Percentiles rank a stretch among this genome's conserved stretches.
Conservation (phyloP, 1,140 invertebrate genomes). For the Tachypleus tridentatus region DNA sequence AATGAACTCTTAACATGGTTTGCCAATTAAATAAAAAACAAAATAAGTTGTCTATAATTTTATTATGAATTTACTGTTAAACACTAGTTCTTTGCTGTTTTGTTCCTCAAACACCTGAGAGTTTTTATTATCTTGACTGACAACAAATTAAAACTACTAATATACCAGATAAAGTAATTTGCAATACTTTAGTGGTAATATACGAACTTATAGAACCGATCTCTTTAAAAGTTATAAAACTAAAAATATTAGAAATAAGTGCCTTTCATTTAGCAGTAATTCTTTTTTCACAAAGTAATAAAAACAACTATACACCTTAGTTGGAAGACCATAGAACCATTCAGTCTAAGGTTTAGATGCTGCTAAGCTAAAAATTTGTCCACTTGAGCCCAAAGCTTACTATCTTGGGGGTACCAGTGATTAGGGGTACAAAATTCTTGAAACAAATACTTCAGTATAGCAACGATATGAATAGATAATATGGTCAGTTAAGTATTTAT, state of each 20-base stretch:
- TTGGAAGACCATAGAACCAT: conserved; percentile 54
- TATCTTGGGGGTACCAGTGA: conserved; percentile 59
- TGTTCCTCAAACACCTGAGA: too few relatives aligned
- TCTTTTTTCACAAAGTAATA: conserved; percentile 3
- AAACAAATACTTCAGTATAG: conserved; percentile 52
- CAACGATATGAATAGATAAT: conserved; percentile 46
- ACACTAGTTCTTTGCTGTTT: too few relatives aligned
- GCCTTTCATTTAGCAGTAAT: too few relatives aligned
- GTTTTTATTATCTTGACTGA: too few relatives aligned
- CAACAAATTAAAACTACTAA: too few relatives aligned
- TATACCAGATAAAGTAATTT: too few relatives aligned
- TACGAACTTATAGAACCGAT: not conserved
- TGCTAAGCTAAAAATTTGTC: conserved; percentile 84
- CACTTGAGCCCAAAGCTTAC: conserved; percentile 51
- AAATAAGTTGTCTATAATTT: too few relatives aligned
- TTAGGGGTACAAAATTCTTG: conserved; percentile 43
- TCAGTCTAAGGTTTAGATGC: conserved; percentile 53
- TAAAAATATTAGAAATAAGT: not conserved
- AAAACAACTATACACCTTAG: conserved; percentile 40
- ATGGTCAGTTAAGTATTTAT: not conserved
- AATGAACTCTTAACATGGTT: not conserved
- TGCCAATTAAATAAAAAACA: too few relatives aligned
- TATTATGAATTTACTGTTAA: too few relatives aligned
- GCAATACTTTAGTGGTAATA: too few relatives aligned
- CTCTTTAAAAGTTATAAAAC: not conserved